A percentile compares a stretch with the other conserved stretches of the same genome.
These are phyloP conservation scores for Microcebus tavaratra DNA, from an alignment of 2,113 vertebrate species.

Conservation along the genomic window DNA sequence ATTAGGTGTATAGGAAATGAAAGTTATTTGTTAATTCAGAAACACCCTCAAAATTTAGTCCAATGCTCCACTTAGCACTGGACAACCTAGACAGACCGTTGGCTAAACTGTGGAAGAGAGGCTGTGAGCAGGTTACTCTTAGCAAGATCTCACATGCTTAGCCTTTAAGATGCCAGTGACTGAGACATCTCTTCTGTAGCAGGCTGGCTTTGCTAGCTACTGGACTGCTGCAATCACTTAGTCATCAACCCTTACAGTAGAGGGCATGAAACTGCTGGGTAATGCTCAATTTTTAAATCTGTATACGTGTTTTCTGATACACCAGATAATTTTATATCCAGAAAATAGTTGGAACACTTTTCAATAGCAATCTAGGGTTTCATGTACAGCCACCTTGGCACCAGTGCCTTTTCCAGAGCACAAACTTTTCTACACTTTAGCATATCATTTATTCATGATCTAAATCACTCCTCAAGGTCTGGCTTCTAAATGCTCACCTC, in stretches of 20 bases:
- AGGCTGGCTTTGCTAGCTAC: not conserved
- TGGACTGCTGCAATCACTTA: conserved; percentile 7
- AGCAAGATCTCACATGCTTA: conserved; percentile 52
- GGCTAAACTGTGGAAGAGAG: conserved; percentile 3
- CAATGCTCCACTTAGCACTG: not conserved
- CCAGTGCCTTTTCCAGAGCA: not conserved
- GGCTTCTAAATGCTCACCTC: not conserved
- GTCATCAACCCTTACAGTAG: conserved; percentile 5
- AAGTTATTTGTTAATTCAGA: conserved; percentile 54
- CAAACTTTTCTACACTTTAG: not conserved
- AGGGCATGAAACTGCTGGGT: conserved; percentile 30
- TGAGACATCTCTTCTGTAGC: conserved; percentile 31
- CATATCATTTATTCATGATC: not conserved
- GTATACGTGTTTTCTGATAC: not conserved
- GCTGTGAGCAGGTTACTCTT: not conserved
- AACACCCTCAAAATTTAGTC: not conserved
- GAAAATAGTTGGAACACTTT: conserved; percentile 18
- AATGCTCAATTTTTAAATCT: not conserved
- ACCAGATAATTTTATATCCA: conserved; percentile 36
- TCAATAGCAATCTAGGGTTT: not conserved
- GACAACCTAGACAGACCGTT: conserved; percentile 36
- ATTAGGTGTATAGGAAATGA: not conserved
- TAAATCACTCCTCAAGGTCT: not conserved
- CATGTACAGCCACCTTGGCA: not conserved
- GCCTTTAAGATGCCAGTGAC: not conserved